Percentiles rank a stretch among this genome's conserved stretches.
Conservation (phyloP, 2,888 invertebrate species). For the Deilephila elpenor region DNA sequence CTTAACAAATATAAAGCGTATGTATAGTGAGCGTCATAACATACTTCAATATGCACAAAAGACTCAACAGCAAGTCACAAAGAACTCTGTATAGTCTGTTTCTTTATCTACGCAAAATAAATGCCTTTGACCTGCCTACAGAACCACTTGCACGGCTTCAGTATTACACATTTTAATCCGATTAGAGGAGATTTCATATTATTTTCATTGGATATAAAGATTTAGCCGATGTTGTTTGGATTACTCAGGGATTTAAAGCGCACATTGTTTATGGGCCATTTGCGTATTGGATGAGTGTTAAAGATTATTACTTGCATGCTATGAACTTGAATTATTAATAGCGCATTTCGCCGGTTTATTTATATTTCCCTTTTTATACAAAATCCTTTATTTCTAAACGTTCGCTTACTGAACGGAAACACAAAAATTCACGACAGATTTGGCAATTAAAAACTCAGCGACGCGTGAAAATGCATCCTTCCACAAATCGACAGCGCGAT, state of each 20-base stretch:
- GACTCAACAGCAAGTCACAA: not conserved
- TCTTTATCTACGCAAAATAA: slow-evolving; percentile 22
- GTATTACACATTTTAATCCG: slow-evolving; percentile 27
- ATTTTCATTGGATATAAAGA: slow-evolving; percentile 39
- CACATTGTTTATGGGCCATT: not conserved
- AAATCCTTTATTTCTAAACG: not conserved
- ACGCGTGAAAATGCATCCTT: slow-evolving; percentile 5
- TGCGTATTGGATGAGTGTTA: not conserved
- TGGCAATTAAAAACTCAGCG: not conserved
- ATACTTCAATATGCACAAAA: not conserved
- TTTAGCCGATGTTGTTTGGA: slow-evolving; percentile 16
- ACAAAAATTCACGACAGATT: not conserved
- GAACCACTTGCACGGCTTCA: slow-evolving; percentile 8
- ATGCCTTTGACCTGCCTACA: slow-evolving; percentile 25
- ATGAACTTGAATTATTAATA: not conserved
- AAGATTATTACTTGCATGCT: not conserved
- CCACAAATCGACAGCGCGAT: not conserved
- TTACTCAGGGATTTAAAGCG: not conserved
- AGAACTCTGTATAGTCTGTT: not conserved
- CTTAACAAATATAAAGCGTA: no score
- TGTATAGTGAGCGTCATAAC: not conserved
- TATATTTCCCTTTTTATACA: not conserved
- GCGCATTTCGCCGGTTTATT: not conserved
- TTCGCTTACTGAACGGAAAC: not conserved
- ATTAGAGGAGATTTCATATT: slow-evolving; percentile 40